These are phyloP conservation scores for Orchesellides sinensis DNA, from an alignment of 2,888 invertebrate species.

Conservation along the genomic window DNA sequence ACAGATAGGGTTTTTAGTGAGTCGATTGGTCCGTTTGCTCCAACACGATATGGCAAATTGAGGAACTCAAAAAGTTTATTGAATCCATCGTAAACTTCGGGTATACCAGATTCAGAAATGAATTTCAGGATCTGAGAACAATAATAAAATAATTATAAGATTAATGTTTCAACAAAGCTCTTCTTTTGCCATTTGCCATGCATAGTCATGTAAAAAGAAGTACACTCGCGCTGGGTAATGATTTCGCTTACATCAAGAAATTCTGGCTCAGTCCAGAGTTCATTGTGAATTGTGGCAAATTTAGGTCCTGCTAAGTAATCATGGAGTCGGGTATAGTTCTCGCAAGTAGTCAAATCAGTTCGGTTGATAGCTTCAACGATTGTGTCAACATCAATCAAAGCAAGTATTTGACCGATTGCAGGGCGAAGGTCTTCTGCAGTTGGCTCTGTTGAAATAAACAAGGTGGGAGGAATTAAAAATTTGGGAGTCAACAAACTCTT, in stretches of 20 bases:
- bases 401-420: neutral
- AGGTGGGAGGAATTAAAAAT: too few relatives aligned
- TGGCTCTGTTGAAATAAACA: too few relatives aligned
- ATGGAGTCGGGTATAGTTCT: neutral
- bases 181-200: too few relatives aligned
- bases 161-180: too few relatives aligned
- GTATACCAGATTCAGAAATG: neutral
- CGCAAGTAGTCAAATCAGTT: neutral
- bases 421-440: neutral
- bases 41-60: neutral
- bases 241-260: constrained; percentile 9
- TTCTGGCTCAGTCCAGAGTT: constrained; percentile 14
- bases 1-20: neutral
- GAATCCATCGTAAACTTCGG: constrained; percentile 13
- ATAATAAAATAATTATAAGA: neutral
- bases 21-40: neutral
- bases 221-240: too few relatives aligned
- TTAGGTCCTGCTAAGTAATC: neutral
- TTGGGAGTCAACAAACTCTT: too few relatives aligned
- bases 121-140: constrained; percentile 14
- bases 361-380: neutral
- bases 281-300: constrained; percentile 10
- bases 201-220: neutral
- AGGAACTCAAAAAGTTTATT: neutral
- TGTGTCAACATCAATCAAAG: neutral